Evolutionary conservation across 2,888 invertebrate genomes (phyloP).

Genomic region (Cephus pulcher): DNA sequence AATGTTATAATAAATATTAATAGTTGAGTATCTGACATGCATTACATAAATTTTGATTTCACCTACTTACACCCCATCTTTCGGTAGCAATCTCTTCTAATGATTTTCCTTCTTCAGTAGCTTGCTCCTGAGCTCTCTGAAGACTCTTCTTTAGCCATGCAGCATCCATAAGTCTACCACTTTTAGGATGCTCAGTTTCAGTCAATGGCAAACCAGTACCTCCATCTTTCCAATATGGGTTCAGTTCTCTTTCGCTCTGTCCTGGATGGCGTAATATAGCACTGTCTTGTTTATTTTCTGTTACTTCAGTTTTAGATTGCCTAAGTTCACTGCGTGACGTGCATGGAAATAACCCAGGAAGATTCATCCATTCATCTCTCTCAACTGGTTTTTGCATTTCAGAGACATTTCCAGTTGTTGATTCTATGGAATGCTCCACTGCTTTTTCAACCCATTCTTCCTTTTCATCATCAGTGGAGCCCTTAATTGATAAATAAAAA

Average conservation of each 20-base stretch:
- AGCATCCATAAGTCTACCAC: constrained; percentile 51
- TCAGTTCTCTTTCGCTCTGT: constrained; percentile 82
- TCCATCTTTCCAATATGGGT: constrained; percentile 93
- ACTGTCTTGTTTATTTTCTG: constrained; percentile 69
- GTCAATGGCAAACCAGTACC: constrained; percentile 82
- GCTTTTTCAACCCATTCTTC: constrained; percentile 75
- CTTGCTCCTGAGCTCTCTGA: constrained; percentile 69
- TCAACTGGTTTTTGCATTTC: constrained; percentile 39
- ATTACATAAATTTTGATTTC: background rate
- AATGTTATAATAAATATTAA: background rate
- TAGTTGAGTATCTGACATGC: background rate
- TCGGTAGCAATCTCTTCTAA: constrained; percentile 71
- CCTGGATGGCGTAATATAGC: constrained; percentile 77
- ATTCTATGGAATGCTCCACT: constrained; percentile 3
- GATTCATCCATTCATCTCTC: constrained; percentile 86
- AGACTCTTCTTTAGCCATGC: constrained; percentile 70
- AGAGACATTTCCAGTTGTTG: background rate
- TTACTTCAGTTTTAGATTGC: constrained; percentile 64
- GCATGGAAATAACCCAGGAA: constrained; percentile 69
- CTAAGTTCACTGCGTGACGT: constrained; percentile 64
- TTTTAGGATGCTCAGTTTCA: constrained; percentile 53
- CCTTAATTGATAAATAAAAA: constrained; percentile 25
- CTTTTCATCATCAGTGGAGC: constrained; percentile 53
- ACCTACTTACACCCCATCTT: constrained; percentile 70
- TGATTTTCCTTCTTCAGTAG: constrained; percentile 67